phyloP scores from a whole-genome alignment of 1,140 invertebrate species.

The Drosophila prosaltans region DNA sequence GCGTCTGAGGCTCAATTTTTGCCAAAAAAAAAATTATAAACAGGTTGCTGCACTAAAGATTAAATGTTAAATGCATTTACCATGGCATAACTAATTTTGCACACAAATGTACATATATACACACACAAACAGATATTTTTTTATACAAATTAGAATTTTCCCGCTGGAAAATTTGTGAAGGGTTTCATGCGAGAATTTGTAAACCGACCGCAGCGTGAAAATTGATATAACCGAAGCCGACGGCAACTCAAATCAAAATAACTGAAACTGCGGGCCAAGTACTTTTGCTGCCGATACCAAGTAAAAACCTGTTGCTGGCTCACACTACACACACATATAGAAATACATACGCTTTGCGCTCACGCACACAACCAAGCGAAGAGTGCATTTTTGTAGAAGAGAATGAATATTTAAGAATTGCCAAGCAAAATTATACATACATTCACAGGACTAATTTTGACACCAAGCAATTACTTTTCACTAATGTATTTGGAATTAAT shows the following conservation, averaged over 20 bases:
- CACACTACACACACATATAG: constrained; percentile 16
- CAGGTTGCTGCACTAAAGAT: constrained; percentile 15
- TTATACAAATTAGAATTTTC: constrained; percentile 10
- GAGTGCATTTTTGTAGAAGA: constrained; percentile 25
- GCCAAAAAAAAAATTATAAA: constrained; percentile 10
- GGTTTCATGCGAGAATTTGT: constrained; percentile 10
- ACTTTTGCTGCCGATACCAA: constrained; percentile 5
- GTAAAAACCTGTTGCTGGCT: constrained; percentile 87
- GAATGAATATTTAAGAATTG: neutral
- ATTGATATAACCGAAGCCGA: constrained; percentile 26
- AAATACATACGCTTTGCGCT: neutral
- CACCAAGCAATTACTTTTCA: neutral
- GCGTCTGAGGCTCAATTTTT: constrained; percentile 16
- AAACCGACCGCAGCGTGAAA: neutral
- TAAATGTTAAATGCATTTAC: constrained; percentile 16
- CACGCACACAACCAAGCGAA: constrained; percentile 10
- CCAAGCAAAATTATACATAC: neutral
- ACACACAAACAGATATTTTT: neutral
- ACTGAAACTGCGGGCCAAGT: constrained; percentile 1
- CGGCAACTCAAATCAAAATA: constrained; percentile 37
- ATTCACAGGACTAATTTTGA: neutral
- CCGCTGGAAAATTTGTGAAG: constrained; percentile 8
- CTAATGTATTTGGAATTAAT: neutral
- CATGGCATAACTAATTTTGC: neutral
- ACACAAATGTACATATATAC: too few species aligned